Base-by-base conservation (phyloP, 2,113 vertebrate species). In the Promerops cafer region DNA sequence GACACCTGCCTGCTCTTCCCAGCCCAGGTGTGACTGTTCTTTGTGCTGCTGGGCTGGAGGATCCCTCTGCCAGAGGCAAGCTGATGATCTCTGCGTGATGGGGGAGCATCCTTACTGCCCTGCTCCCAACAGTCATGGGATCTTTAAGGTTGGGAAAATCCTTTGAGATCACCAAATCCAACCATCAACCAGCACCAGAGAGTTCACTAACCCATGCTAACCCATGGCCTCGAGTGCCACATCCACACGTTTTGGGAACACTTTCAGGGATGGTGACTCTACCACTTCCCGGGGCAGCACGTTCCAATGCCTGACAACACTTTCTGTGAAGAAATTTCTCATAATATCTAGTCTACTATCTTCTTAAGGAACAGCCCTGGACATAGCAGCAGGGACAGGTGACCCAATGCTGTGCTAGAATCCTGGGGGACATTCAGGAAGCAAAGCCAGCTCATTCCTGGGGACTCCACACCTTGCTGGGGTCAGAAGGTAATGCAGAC, bases 81-180 rank as follows among this genome's bases (percentile, higher is more conserved):
- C 7, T 24, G n/a, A 6, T 22, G 53, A 11, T 17, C 35, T 26
- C 49, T 20, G 20, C 0, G 1, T 2, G 10, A 30, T 3, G 8
- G 14, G 8, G 33, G 6, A 54, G 30, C 4, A 23, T 16, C 87
- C 40, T 26, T 4, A 6, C 19, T 22, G 37, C 35, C 26, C 47
- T 63, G 53, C 42, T 57, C 17, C 66, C 22, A 6, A 0, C 2
- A 3, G 26, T 6, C n/a, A 14, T 2, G 24, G 61, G 35, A 47
- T 18, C 35, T 21, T 59, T n/a, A 24, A 6, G 44, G 33, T 2
- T 52, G 60, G 44, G 24, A 39, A 66, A 52, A 30, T 15, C 31
- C 47, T 76, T 11, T 2, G n/a, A 49, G 54, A 35, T 31, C 53
- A 27, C 18, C 30, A 26, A 61, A 14, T 16, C 63, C 40, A 27